Percentiles rank a stretch among this genome's conserved stretches.
phyloP scores from a whole-genome alignment of 2,888 invertebrate species.

The Steinernema carpocapsae region DNA sequence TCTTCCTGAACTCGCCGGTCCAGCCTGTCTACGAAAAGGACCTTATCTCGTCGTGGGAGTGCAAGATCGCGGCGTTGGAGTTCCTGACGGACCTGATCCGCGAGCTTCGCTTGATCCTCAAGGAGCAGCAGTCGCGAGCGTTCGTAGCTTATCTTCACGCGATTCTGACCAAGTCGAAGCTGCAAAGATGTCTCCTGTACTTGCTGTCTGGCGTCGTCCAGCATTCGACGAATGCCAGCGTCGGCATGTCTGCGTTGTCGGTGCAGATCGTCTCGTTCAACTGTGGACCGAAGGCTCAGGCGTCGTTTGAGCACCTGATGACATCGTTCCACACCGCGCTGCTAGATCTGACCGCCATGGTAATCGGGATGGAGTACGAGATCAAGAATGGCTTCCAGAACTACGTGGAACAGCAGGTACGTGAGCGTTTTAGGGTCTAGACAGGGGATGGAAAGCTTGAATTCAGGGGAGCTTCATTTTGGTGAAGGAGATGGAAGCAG shows the following conservation, averaged over 20 bases:
- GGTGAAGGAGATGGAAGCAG: too few relatives aligned
- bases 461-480: conserved; percentile 35
- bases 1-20: conserved; percentile 78
- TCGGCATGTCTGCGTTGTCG: conserved; percentile 44
- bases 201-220: conserved; percentile 78
- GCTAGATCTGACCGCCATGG: conserved; percentile 61
- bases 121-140: conserved; percentile 67
- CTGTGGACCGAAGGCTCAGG: conserved; percentile 51
- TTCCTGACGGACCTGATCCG: conserved; percentile 62
- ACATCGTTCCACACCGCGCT: conserved; percentile 63
- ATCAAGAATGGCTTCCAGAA: conserved; percentile 55
- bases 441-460: background rate
- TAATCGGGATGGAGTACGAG: conserved; percentile 64
- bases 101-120: conserved; percentile 59
- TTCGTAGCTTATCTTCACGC: conserved; percentile 74
- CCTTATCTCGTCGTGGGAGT: conserved; percentile 63
- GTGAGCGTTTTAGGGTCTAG: background rate
- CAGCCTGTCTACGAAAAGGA: conserved; percentile 62
- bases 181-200: conserved; percentile 83
- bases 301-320: conserved; percentile 55
- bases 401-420: conserved; percentile 15
- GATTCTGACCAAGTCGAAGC: conserved; percentile 72
- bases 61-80: conserved; percentile 67
- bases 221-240: conserved; percentile 41
- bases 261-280: conserved; percentile 67